Evolutionary conservation across 2,888 invertebrate species (phyloP).

Genomic region (Limnephilus lunatus): DNA sequence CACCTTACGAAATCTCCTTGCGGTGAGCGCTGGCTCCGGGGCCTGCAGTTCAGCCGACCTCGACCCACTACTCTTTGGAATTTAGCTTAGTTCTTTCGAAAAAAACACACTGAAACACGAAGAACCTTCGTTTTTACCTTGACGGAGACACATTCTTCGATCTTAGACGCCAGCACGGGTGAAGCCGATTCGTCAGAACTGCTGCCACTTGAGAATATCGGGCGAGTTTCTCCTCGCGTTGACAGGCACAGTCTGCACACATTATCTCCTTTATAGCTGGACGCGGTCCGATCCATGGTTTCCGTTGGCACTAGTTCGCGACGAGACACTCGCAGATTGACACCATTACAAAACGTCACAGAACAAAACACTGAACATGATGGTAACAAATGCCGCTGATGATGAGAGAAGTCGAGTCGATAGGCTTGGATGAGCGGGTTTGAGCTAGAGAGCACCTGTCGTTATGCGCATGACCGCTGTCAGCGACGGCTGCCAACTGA

Average conservation of each 20-base stretch:
- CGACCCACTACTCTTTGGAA: constrained; percentile 70
- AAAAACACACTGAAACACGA: constrained; percentile 31
- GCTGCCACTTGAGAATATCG: constrained; percentile 79
- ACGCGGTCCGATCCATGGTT: constrained; percentile 54
- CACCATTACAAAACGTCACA: constrained; percentile 56
- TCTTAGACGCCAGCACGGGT: constrained; percentile 80
- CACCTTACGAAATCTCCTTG: constrained; percentile 80
- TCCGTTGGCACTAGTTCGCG: constrained; percentile 27
- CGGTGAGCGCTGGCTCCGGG: constrained; percentile 76
- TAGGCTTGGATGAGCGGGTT: constrained; percentile 77
- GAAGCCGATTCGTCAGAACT: constrained; percentile 77
- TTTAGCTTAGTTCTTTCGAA: constrained; percentile 70
- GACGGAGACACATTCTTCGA: constrained; percentile 81
- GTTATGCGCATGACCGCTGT: constrained; percentile 78
- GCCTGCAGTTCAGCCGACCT: constrained; percentile 67
- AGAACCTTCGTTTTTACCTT: constrained; percentile 75
- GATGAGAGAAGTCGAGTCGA: constrained; percentile 79
- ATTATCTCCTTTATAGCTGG: constrained; percentile 67
- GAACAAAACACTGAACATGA: constrained; percentile 77
- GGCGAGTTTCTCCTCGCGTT: constrained; percentile 79
- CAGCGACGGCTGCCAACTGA: constrained; percentile 32
- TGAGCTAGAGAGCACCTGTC: constrained; percentile 75
- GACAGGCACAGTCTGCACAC: constrained; percentile 82
- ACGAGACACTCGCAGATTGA: constrained; percentile 27
- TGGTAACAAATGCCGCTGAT: constrained; percentile 78